Evolutionary conservation across 2,888 invertebrate species (phyloP), one percentile per base, ranked within the genome.

Genomic region (Tenthredo notha): DNA sequence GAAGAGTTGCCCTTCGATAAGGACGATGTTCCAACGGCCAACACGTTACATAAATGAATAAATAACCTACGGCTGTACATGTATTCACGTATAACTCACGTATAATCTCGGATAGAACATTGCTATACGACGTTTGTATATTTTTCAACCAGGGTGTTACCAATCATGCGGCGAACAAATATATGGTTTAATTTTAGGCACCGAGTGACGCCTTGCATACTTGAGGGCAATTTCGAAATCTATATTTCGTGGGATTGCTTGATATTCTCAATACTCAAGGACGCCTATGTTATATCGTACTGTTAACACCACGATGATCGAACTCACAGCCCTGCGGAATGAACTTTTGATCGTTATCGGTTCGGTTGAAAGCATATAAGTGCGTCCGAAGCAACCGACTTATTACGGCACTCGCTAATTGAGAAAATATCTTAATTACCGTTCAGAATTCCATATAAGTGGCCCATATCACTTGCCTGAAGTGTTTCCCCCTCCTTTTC

Each of bases 341-440:
- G 33, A 37, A 33, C 21, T 50, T 12, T 77, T 77, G 77, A 77
- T 54, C 77, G 33, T 50, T 29, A 33, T 77, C 25, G 21, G 18
- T 77, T 54, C 29, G 18, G 29, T 33, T 29, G 77, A 33, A 77
- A n/a, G 29, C 3, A 47, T 43, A 67, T 47, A 50, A 47, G 33
- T 12, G 70, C 6, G 40, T n/a, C 40, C 40, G 61, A 61, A 61
- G 61, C 12, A 37, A 12, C 18, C 18, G 18, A 67, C 70, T 7
- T 43, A 67, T 83, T 21, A 47, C 25, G 29, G 25, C 18, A 70
- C 18, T 67, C 72, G 88, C 88, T 90, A 89, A 91, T 91, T 90
- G 89, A 89, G 87, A 86, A 88, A 89, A 88, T 85, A 88, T 90
- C 88, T 90, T 90, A 89, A 91, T 90, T 89, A 88, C 88, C 89